Evolutionary conservation across 1,140 invertebrate genomes (phyloP).

Genomic region (Wiebesia pumilae): DNA sequence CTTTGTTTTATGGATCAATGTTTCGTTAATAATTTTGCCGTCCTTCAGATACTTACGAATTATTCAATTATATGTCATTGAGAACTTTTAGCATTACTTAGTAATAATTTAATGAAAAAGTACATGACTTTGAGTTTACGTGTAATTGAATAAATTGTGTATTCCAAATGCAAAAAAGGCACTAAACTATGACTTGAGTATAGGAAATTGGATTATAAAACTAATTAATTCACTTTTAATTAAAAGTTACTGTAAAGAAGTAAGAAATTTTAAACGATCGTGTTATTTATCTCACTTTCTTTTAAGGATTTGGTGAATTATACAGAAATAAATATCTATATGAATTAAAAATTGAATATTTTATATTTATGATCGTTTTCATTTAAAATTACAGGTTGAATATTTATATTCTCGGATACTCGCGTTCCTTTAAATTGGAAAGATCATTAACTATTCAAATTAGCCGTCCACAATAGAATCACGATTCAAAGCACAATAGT

Average conservation of each 20-base stretch:
- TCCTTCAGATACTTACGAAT: neutral
- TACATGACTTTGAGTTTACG: neutral
- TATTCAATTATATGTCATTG: neutral
- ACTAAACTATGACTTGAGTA: neutral
- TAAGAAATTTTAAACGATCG: neutral
- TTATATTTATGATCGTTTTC: neutral
- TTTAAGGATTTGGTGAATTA: neutral
- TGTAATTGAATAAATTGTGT: neutral
- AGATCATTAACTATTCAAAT: neutral
- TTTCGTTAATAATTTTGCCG: neutral
- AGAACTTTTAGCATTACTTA: neutral
- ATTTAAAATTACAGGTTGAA: neutral
- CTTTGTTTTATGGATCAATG: neutral
- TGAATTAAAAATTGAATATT: too few relatives aligned
- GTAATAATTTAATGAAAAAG: neutral
- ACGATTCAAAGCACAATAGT: neutral
- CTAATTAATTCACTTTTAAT: neutral
- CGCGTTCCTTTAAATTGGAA: neutral
- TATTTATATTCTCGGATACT: neutral
- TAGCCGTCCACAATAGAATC: neutral
- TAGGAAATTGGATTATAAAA: neutral
- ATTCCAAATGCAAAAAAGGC: neutral
- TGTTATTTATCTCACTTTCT: neutral
- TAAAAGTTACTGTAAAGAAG: neutral
- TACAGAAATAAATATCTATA: too few relatives aligned